A percentile compares a stretch with the other conserved stretches of the same genome.
Conservation (phyloP, 2,797 vertebrate species). For the Prionace glauca region DNA sequence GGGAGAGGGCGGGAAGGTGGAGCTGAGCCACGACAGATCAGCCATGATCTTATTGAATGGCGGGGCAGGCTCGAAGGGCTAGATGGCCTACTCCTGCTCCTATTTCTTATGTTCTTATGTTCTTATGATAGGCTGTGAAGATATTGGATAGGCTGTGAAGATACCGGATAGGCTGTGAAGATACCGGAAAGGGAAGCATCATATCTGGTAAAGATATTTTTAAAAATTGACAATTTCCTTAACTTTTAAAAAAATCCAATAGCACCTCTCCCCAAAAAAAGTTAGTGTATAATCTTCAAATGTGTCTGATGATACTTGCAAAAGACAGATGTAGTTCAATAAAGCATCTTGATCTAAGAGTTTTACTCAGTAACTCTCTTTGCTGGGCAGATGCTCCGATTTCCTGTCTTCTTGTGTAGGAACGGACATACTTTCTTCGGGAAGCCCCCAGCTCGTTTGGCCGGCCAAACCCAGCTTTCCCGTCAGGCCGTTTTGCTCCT, state of each 20-base stretch:
- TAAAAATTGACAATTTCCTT: background rate
- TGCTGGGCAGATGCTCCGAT: constrained; percentile 45
- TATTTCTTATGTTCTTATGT: too few species aligned
- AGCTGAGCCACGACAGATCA: too few species aligned
- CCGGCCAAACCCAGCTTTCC: background rate
- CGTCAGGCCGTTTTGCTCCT: background rate
- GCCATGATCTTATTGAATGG: too few species aligned
- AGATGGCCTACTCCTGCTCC: too few species aligned
- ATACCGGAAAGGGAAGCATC: background rate
- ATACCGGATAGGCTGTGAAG: background rate
- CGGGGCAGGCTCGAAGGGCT: too few species aligned
- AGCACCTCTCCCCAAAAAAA: background rate
- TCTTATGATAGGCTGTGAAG: too few species aligned
- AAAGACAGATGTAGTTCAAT: background rate
- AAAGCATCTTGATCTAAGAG: background rate
- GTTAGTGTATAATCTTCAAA: background rate
- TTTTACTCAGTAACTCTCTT: background rate
- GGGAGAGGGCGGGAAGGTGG: too few species aligned
- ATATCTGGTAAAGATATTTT: background rate
- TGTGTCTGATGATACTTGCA: background rate
- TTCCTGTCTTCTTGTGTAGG: constrained; percentile 64
- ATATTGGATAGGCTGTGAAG: background rate
- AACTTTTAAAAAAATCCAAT: background rate
- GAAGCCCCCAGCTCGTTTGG: background rate
- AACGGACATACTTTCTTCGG: constrained; percentile 39